A percentile compares a stretch with the other conserved stretches of the same genome.
phyloP scores from a whole-genome alignment of 2,113 vertebrate species.

The Myrmophylax atrothorax region DNA sequence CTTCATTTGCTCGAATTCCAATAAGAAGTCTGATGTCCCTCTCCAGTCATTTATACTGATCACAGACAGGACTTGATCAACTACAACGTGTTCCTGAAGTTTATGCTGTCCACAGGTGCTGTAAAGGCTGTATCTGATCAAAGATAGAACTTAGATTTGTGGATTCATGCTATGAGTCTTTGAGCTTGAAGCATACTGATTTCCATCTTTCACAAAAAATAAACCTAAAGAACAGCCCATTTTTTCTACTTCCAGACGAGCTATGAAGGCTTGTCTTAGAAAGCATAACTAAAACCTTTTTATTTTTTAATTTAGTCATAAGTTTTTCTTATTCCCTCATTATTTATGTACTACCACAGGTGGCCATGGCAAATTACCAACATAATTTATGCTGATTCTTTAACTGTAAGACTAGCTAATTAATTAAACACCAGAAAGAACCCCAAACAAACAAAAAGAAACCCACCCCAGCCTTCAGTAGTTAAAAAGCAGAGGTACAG shows the following conservation, averaged over 20 bases:
- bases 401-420: not conserved
- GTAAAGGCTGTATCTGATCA: not conserved
- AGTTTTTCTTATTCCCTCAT: slow-evolving; percentile 2
- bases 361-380: slow-evolving; percentile 28
- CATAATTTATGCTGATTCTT: not conserved
- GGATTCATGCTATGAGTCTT: not conserved
- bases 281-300: not conserved
- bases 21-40: not conserved
- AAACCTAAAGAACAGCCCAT: not conserved
- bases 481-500: not conserved
- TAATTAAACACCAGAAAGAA: not conserved
- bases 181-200: not conserved
- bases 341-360: slow-evolving; percentile 18
- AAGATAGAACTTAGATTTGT: not conserved
- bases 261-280: not conserved
- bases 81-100: not conserved
- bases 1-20: not conserved
- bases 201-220: not conserved
- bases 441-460: not conserved
- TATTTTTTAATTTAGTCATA: not conserved
- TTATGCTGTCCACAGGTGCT: not conserved
- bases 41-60: not conserved
- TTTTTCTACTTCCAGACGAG: not conserved
- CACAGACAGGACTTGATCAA: not conserved
- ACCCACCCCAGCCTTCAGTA: not conserved